phyloP scores from a whole-genome alignment of 2,797 vertebrate species.

The Saxicola maurus region DNA sequence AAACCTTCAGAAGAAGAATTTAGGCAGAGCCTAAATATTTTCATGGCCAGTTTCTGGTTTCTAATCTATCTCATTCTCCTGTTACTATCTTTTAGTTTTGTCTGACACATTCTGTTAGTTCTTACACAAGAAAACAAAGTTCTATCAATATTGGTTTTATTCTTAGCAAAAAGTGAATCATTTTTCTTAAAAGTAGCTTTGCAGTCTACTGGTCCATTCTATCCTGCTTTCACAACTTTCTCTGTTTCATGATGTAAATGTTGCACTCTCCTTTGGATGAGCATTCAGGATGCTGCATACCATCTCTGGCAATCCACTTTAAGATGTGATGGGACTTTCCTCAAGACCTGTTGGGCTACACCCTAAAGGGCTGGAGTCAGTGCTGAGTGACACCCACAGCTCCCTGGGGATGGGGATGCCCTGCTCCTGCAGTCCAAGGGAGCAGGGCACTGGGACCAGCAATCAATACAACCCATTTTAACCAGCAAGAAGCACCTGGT shows the following conservation, averaged over 20 bases:
- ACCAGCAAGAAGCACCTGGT: constrained; percentile 68
- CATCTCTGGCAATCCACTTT: background rate
- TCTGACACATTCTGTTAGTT: background rate
- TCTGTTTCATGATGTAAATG: background rate
- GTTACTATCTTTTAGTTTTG: background rate
- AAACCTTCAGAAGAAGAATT: background rate
- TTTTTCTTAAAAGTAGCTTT: background rate
- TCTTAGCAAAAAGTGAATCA: background rate
- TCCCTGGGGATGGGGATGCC: background rate
- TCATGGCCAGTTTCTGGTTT: background rate
- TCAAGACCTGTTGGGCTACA: background rate
- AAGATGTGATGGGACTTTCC: background rate
- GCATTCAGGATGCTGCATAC: background rate
- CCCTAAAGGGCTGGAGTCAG: background rate
- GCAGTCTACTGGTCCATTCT: background rate
- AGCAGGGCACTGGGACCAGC: background rate
- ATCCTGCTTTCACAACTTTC: background rate
- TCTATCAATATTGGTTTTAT: background rate
- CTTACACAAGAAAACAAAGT: background rate
- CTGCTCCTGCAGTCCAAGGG: constrained; percentile 4
- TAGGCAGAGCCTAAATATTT: background rate
- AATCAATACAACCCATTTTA: constrained; percentile 70
- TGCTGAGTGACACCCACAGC: background rate
- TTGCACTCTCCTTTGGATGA: background rate
- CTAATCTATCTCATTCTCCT: background rate